These are phyloP conservation scores for Spodoptera littoralis DNA, from an alignment of 2,888 invertebrate genomes.

Conservation along the genomic window DNA sequence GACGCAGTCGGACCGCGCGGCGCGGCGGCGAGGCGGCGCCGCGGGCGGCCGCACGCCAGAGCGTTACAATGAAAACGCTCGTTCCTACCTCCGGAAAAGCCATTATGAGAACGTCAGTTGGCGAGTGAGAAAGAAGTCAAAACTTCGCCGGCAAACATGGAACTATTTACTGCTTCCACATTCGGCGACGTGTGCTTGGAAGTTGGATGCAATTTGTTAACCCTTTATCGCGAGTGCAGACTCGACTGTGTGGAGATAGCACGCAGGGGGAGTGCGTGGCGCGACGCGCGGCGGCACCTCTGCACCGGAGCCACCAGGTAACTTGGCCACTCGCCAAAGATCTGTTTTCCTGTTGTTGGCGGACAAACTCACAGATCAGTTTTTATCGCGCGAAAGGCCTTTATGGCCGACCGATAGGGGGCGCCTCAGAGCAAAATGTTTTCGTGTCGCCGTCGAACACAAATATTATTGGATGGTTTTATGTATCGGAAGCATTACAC, in stretches of 20 bases:
- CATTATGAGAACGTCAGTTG: conserved; percentile 81
- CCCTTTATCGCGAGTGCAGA: conserved; percentile 80
- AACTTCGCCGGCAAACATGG: conserved; percentile 82
- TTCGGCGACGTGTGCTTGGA: conserved; percentile 82
- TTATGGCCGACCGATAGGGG: conserved; percentile 86
- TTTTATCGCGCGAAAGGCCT: conserved; percentile 89
- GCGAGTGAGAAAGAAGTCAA: conserved; percentile 84
- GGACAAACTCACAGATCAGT: conserved; percentile 88
- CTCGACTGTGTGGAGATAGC: conserved; percentile 59
- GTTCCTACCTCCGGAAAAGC: conserved; percentile 68
- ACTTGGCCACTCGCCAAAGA: conserved; percentile 85
- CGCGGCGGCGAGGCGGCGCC: conserved; percentile 58
- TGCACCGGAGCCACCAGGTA: conserved; percentile 76
- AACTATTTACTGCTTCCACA: conserved; percentile 84
- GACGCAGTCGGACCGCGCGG: conserved; percentile 60
- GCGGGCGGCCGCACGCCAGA: conserved; percentile 64
- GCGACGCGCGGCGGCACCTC: conserved; percentile 58
- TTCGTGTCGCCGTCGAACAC: conserved; percentile 83
- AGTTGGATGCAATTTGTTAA: conserved; percentile 86
- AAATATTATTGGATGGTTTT: conserved; percentile 87
- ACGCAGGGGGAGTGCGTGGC: conserved; percentile 58
- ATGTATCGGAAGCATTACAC: conserved; percentile 87
- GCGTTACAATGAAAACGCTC: conserved; percentile 70
- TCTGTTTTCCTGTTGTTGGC: conserved; percentile 87
- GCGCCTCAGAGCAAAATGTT: conserved; percentile 79